phyloP scores from a whole-genome alignment of 2,888 invertebrate species.

The Drosophila birchii region DNA sequence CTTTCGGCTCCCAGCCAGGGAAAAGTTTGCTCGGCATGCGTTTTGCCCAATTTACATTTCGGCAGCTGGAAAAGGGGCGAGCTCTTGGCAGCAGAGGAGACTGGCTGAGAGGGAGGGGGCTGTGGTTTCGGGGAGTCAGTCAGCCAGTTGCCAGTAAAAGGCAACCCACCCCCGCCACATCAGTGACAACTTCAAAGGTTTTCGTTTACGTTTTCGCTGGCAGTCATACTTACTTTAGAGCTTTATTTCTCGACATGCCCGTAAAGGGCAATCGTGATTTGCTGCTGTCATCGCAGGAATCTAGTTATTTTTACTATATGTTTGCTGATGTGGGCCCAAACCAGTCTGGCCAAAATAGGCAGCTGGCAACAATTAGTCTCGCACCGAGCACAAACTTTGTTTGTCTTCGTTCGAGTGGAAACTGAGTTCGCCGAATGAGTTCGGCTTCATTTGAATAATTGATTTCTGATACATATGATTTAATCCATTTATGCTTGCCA shows the following conservation, averaged over 20 bases:
- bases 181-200: conserved; percentile 69
- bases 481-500: conserved; percentile 11
- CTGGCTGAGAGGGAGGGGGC: background rate
- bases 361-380: conserved; percentile 9
- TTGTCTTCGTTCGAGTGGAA: conserved; percentile 19
- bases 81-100: background rate
- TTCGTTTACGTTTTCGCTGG: conserved; percentile 6
- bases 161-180: conserved; percentile 36
- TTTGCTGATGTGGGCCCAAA: conserved; percentile 24
- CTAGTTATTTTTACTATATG: conserved; percentile 20
- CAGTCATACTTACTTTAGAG: background rate
- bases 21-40: conserved; percentile 38
- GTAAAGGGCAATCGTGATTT: conserved; percentile 50
- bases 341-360: conserved; percentile 31
- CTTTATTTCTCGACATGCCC: conserved; percentile 29
- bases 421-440: conserved; percentile 3
- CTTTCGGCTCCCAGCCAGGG: conserved; percentile 30
- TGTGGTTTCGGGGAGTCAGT: conserved; percentile 2
- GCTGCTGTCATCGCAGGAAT: conserved; percentile 17
- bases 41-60: conserved; percentile 62
- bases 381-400: conserved; percentile 1
- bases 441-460: conserved; percentile 20
- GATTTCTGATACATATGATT: conserved; percentile 7
- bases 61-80: conserved; percentile 8
- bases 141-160: conserved; percentile 11